phyloP scores from a whole-genome alignment of 2,113 vertebrate species.

The Protomyctophum bolini region DNA sequence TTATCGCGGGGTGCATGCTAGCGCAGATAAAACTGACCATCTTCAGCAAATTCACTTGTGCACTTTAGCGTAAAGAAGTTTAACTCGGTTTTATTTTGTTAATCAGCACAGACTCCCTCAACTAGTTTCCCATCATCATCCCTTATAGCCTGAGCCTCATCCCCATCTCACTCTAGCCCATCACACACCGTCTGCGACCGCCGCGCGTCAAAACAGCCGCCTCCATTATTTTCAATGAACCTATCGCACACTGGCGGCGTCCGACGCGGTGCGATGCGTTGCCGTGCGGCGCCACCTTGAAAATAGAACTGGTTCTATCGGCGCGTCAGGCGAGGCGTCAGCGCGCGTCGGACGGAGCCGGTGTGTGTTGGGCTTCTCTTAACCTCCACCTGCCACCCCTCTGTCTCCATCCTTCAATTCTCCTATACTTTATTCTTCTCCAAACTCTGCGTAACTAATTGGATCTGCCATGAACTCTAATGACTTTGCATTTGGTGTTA shows the following conservation, averaged over 20 bases:
- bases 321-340: no score
- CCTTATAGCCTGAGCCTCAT: constrained; percentile 48
- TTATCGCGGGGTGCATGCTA: constrained; percentile 55
- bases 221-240: no score
- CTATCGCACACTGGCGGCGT: no score
- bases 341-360: no score
- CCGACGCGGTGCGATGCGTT: no score
- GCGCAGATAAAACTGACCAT: constrained; percentile 68
- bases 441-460: constrained; percentile 74
- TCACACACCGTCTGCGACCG: no score
- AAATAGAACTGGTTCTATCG: no score
- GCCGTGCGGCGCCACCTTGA: no score
- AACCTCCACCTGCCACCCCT: constrained; percentile 39
- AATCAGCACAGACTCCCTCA: constrained; percentile 24
- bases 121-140: constrained; percentile 57
- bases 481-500: constrained; percentile 69
- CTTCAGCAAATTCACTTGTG: constrained; percentile 56
- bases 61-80: constrained; percentile 45
- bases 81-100: constrained; percentile 37
- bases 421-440: constrained; percentile 48
- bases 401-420: not conserved
- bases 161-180: no score
- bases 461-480: constrained; percentile 74
- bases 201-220: no score
- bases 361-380: no score